Evolutionary conservation across 2,113 vertebrate genomes (phyloP), one percentile per base, ranked within the genome.

Genomic region (Bostrychus sinensis): DNA sequence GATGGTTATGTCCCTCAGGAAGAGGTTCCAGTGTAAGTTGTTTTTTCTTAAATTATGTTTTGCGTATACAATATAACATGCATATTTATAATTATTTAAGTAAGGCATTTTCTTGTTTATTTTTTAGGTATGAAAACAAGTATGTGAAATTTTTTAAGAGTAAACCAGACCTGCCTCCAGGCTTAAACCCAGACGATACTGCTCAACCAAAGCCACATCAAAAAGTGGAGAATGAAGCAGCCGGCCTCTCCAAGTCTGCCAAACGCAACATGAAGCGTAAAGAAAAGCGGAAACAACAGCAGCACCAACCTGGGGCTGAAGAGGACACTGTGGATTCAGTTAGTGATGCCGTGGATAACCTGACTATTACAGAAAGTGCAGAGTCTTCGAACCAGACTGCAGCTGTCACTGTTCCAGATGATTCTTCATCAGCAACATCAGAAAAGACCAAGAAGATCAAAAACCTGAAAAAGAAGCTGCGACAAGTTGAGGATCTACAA

Each of bases 111-210:
- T 16, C 28, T 30, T 65, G 16, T 62, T 12, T 64, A 17, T 77
- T 28, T 68, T 45, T 37, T 84, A 98, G 96, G 23, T 98, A 98
- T 65, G 96, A 98, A 89, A 98, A 98, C 84, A 98, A 98, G 65
- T 98, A 93, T 54, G 96, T 98, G 17, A 98, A 98, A 88, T 98
- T 98, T 77, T 98, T 98, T 83, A 95, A 95, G 84, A 94, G 94
- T 85, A 98, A 98, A 89, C 95, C 96, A 0, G 95, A 96, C 41
- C 90, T 98, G 36, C 96, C 96, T 0, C 96, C 96, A 0, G 96
- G 96, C 17, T 82, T 98, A 85, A 95, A 62, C 73, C 90, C 78
- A 0, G 87, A 92, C 1, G 92, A 92, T 0, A 74, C 81, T 0
- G 53, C 64, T 0, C 69, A 84, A 1, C 8, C 67, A 3, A 83